Evolutionary conservation across 1,140 invertebrate genomes (phyloP), one percentile per base, ranked within the genome.

Genomic region (Calephelis virginiensis): DNA sequence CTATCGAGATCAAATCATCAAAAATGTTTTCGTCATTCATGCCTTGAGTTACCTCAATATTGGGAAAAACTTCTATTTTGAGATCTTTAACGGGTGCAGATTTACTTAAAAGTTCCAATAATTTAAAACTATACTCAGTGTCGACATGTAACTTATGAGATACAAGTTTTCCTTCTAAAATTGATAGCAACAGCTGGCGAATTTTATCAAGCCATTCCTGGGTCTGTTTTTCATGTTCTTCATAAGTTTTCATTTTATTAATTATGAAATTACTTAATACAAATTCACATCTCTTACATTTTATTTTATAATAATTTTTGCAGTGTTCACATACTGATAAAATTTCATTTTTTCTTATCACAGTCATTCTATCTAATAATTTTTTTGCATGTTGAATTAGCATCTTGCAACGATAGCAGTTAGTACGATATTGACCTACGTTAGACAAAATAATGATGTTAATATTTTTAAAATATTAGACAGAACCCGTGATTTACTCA

Each of bases 221-320:
- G 8, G 68, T 67, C n/a, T 38, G 14, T 48, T 71, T 47, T 56
- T 70, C 48, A 5, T 50, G 56, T 14, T 74, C 64, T 64, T 71
- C 61, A 37, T 64, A 17, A 28, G 66, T 38, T 43, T 67, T 66
- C 0, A 59, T 50, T 68, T 68, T 66, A 48, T 53, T 50, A 48
- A 11, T 50, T 49, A 72, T 49, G 45, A 76, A 82, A 47, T 69
- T 73, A 53, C 59, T 72, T 11, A 73, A 43, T 56, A 77, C 49
- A 62, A 66, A 73, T 40, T 77, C 66, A 61, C 81, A 83, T 74
- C 71, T 71, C 48, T 71, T 64, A 68, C 81, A 83, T 59, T 75
- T 77, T 11, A 67, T 46, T 9, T 61, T 49, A 62, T 73, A 77
- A 28, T 53, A 56, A 48, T 63, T 47, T 53, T 73, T 75, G 69